These are phyloP conservation scores for Silurus lanzhouensis DNA, from an alignment of 2,797 vertebrate genomes.

Conservation along the genomic window DNA sequence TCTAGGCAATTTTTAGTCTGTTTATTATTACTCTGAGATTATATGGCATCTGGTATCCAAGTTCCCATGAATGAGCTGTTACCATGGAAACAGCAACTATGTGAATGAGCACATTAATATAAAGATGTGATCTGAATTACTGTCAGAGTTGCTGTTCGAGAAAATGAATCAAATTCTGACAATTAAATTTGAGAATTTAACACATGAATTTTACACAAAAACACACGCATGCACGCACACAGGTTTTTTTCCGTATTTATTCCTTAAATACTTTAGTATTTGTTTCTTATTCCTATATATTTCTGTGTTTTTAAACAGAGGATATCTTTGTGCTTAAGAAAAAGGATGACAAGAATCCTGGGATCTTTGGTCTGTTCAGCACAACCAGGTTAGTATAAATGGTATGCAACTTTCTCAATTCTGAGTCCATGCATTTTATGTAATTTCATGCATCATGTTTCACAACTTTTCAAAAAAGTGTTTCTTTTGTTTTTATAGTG, in stretches of 20 bases:
- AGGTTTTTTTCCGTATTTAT: not conserved
- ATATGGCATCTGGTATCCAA: not conserved
- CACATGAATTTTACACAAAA: not conserved
- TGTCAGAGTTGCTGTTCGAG: not conserved
- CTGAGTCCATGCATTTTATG: not conserved
- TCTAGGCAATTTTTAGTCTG: not conserved
- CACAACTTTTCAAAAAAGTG: not conserved
- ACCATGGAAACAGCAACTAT: not conserved
- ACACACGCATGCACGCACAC: not conserved
- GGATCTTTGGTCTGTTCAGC: slow-evolving; percentile 94
- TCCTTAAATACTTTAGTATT: not conserved
- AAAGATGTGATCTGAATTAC: not conserved
- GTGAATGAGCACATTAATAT: not conserved
- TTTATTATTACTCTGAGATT: slow-evolving; percentile 6
- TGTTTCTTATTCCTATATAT: slow-evolving; percentile 7
- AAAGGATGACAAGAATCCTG: slow-evolving; percentile 90
- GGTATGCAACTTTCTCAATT: not conserved
- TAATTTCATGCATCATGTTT: not conserved
- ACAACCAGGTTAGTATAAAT: slow-evolving; percentile 85
- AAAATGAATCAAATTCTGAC: not conserved
- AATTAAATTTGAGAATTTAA: slow-evolving; percentile 2
- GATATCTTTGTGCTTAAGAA: slow-evolving; percentile 90
- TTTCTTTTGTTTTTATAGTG: slow-evolving; percentile 54
- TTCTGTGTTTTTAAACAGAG: slow-evolving; percentile 72
- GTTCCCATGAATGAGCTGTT: slow-evolving; percentile 8